Evolutionary conservation across 2,888 invertebrate species (phyloP).

Genomic region (Heteromurus nitidus): DNA sequence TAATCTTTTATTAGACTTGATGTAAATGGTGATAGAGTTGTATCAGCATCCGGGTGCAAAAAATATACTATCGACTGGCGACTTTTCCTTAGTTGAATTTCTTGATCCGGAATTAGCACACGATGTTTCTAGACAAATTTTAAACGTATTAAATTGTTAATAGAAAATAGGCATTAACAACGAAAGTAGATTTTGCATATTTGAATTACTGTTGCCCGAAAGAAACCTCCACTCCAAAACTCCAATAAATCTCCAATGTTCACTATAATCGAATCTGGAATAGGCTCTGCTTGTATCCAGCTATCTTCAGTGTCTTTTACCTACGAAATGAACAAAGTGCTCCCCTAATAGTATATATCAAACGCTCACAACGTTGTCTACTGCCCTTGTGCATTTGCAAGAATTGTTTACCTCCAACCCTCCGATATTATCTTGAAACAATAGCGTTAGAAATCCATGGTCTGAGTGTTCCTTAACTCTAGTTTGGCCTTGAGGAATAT

Average conservation of each 20-base stretch:
- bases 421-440: constrained; percentile 74
- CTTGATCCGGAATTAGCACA: constrained; percentile 74
- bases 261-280: constrained; percentile 74
- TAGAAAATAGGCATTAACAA: too few relatives aligned
- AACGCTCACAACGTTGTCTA: too few relatives aligned
- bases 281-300: constrained; percentile 26
- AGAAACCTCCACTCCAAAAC: constrained; percentile 75
- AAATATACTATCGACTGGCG: constrained; percentile 75
- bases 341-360: too few relatives aligned
- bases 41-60: constrained; percentile 74
- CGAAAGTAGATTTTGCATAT: too few relatives aligned
- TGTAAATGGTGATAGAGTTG: constrained; percentile 71
- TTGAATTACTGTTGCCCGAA: constrained; percentile 74
- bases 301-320: neutral
- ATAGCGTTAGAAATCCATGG: constrained; percentile 74
- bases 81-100: constrained; percentile 59
- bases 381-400: neutral
- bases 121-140: constrained; percentile 72
- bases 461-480: constrained; percentile 75
- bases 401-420: constrained; percentile 74
- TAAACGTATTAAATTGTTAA: neutral
- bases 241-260: constrained; percentile 75
- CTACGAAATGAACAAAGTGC: too few relatives aligned
- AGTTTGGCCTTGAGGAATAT: constrained; percentile 52
- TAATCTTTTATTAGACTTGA: constrained; percentile 21